A percentile compares a stretch with the other conserved stretches of the same genome.
Evolutionary conservation across 2,888 invertebrate species (phyloP).

Genomic region (Helleia helle): DNA sequence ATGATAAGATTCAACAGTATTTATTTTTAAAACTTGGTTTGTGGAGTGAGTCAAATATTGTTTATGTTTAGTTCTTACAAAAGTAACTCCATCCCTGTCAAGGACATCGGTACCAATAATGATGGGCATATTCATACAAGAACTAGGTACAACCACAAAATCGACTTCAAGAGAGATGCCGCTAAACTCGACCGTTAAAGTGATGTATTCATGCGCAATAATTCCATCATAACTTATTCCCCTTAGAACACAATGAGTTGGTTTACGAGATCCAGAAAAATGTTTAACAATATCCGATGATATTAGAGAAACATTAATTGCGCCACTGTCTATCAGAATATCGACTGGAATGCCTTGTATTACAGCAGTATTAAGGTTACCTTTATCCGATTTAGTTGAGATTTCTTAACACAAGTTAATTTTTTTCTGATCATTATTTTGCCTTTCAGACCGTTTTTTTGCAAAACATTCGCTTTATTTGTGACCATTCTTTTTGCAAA

Average conservation of each 20-base stretch:
- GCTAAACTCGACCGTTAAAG: slow-evolving; percentile 14
- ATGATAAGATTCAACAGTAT: too few relatives aligned
- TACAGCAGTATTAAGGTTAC: slow-evolving; percentile 5
- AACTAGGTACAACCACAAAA: background rate
- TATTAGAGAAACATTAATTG: slow-evolving; percentile 18
- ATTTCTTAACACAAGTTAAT: background rate
- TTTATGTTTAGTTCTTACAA: background rate
- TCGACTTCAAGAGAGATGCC: slow-evolving; percentile 3
- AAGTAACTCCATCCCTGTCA: background rate
- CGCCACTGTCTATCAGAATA: slow-evolving; percentile 22
- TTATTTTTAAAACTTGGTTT: too few relatives aligned
- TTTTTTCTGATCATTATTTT: background rate
- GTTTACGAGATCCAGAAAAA: slow-evolving; percentile 10
- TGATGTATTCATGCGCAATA: slow-evolving; percentile 10
- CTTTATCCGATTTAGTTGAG: too few relatives aligned
- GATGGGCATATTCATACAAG: background rate
- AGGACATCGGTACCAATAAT: slow-evolving; percentile 4
- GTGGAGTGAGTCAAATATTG: background rate
- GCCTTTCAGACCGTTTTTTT: background rate
- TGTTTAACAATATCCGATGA: slow-evolving; percentile 15
- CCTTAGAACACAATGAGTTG: slow-evolving; percentile 9
- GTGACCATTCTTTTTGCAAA: slow-evolving; percentile 10
- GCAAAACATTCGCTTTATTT: slow-evolving; percentile 1
- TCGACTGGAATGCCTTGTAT: slow-evolving; percentile 16
- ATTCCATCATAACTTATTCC: slow-evolving; percentile 14